These are phyloP conservation scores for Macrosteles quadrilineatus DNA, from an alignment of 1,140 invertebrate species.

Conservation along the genomic window DNA sequence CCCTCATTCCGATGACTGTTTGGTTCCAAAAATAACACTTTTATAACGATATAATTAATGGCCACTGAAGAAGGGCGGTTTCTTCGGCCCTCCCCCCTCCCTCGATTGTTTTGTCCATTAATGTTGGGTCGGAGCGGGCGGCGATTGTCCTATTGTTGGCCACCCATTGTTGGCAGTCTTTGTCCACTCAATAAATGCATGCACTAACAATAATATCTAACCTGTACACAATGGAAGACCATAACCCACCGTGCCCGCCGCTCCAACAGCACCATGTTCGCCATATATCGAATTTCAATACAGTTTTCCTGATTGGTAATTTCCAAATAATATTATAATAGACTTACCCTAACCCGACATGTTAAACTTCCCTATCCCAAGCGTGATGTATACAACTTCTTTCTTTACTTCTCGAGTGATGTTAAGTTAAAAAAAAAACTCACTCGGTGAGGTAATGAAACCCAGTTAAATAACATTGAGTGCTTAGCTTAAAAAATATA, in stretches of 20 bases:
- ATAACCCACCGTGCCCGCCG: not conserved
- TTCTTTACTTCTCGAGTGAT: no score
- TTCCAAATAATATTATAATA: no score
- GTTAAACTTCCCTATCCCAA: no score
- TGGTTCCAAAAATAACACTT: slow-evolving; percentile 5
- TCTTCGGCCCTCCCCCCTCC: not conserved
- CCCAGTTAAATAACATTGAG: no score
- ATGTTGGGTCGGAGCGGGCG: slow-evolving; percentile 3
- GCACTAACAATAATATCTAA: slow-evolving; percentile 27
- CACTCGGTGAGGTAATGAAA: no score
- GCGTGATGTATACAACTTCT: no score
- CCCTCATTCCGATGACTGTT: no score
- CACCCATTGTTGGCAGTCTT: slow-evolving; percentile 1
- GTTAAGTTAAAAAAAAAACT: no score
- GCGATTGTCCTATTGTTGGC: slow-evolving; percentile 22
- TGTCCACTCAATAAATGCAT: slow-evolving; percentile 29
- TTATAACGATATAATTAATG: not conserved
- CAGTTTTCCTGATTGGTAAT: no score
- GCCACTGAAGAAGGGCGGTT: not conserved
- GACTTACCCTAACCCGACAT: no score
- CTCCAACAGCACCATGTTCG: not conserved
- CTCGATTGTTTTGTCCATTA: slow-evolving; percentile 29
- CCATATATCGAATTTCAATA: no score
- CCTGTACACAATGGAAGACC: slow-evolving; percentile 6
- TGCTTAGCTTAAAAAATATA: no score